A percentile compares a stretch with the other conserved stretches of the same genome.
These are phyloP conservation scores for Anolis sagrei DNA, from an alignment of 2,113 vertebrate genomes.

Conservation along the genomic window DNA sequence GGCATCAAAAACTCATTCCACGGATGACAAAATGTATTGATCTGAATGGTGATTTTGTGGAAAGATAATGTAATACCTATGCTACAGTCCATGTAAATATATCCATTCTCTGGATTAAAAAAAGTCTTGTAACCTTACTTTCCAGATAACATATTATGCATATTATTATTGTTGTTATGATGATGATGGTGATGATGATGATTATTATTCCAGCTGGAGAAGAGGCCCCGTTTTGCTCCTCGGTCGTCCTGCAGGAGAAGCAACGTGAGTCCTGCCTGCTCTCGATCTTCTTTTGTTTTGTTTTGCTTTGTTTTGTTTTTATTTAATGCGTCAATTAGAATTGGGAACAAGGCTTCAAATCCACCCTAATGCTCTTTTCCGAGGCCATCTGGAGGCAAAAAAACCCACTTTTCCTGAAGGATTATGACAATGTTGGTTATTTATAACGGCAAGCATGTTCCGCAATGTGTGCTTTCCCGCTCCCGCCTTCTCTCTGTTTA, in stretches of 20 bases:
- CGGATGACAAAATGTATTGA: too few species aligned
- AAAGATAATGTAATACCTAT: too few species aligned
- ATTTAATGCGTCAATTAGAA: not conserved
- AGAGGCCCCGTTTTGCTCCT: slow-evolving; percentile 62
- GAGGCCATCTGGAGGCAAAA: not conserved
- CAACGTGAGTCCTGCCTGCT: slow-evolving; percentile 70
- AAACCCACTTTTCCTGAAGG: not conserved
- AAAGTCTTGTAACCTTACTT: too few species aligned
- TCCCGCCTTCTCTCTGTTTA: not conserved
- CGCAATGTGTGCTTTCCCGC: too few species aligned
- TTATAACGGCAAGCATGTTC: not conserved
- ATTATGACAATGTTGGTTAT: slow-evolving; percentile 13
- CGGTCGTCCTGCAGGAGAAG: slow-evolving; percentile 76
- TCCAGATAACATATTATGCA: too few species aligned
- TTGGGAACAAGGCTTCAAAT: not conserved
- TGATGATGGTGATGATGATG: too few species aligned
- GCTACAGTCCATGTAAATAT: too few species aligned
- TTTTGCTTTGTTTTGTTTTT: too few species aligned
- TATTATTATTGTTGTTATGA: too few species aligned
- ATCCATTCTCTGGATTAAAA: too few species aligned
- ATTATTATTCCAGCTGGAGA: slow-evolving; percentile 74
- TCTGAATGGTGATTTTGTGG: too few species aligned
- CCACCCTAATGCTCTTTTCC: not conserved
- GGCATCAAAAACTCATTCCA: too few species aligned
- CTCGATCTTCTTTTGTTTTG: not conserved